A percentile compares a stretch with the other conserved stretches of the same genome.
Conservation (phyloP, 2,113 vertebrate genomes). For the Crotalus horridus region DNA sequence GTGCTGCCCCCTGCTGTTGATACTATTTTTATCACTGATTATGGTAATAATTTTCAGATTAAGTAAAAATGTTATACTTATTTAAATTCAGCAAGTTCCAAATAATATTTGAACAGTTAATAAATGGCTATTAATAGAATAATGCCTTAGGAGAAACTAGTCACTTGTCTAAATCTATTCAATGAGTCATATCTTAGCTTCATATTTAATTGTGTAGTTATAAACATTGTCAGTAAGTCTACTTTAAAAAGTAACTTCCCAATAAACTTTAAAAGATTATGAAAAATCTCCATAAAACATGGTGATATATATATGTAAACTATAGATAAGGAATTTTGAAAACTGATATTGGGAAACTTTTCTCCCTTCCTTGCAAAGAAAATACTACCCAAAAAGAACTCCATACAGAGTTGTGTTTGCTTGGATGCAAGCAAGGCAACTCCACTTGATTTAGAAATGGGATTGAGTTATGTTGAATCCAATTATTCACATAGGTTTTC, state of each 20-base stretch:
- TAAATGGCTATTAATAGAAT: conserved; percentile 48
- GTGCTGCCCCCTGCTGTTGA: conserved; percentile 5
- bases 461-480: background rate
- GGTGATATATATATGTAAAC: background rate
- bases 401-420: background rate
- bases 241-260: conserved; percentile 25
- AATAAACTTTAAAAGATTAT: background rate
- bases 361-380: background rate
- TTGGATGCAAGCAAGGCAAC: background rate
- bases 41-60: conserved; percentile 47
- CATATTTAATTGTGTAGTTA: conserved; percentile 12
- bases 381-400: background rate
- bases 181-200: conserved; percentile 21
- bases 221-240: conserved; percentile 9
- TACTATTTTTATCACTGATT: conserved; percentile 32
- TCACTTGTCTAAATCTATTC: conserved; percentile 38
- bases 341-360: background rate
- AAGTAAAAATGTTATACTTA: conserved; percentile 40
- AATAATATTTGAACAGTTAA: conserved; percentile 35
- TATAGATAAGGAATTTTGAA: background rate
- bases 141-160: conserved; percentile 38
- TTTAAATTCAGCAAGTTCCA: conserved; percentile 51
- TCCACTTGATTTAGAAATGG: background rate
- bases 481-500: background rate
- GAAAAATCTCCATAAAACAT: background rate